Percentiles rank a stretch among this genome's conserved stretches.
These are phyloP conservation scores for Drosophila tani DNA, from an alignment of 1,140 invertebrate genomes.

Conservation along the genomic window DNA sequence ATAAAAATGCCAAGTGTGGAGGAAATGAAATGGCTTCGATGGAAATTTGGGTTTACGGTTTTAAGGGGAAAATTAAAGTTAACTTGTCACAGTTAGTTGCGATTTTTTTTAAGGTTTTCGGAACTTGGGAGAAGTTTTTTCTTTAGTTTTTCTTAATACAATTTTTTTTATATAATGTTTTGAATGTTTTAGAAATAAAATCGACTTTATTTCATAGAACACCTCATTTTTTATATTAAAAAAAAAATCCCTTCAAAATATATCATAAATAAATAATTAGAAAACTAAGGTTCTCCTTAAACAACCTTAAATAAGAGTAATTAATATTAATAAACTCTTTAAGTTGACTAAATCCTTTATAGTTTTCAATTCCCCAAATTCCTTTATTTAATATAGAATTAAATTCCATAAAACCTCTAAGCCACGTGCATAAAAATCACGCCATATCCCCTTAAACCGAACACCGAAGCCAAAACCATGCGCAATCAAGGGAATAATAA, in stretches of 20 bases:
- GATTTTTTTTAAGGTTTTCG: background rate
- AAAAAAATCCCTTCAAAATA: no score
- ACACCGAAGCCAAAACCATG: constrained; percentile 37
- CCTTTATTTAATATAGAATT: background rate
- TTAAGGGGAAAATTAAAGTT: background rate
- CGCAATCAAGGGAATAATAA: constrained; percentile 41
- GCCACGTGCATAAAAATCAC: constrained; percentile 59
- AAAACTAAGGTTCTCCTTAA: no score
- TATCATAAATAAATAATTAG: no score
- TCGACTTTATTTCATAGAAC: no score
- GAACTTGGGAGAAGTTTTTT: background rate
- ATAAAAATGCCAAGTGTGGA: constrained; percentile 4
- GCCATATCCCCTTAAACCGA: constrained; percentile 35
- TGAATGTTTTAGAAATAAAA: no score
- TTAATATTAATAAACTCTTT: background rate
- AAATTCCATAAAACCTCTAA: background rate
- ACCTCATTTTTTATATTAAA: no score
- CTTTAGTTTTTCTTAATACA: background rate
- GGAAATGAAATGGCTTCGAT: background rate
- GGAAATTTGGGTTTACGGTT: background rate
- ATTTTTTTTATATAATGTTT: background rate
- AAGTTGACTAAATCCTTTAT: no score
- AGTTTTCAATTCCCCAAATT: background rate
- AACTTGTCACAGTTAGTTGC: background rate
- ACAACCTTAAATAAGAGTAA: no score